Evolutionary conservation across 2,888 invertebrate species (phyloP).

Genomic region (Leptopilina syphax): DNA sequence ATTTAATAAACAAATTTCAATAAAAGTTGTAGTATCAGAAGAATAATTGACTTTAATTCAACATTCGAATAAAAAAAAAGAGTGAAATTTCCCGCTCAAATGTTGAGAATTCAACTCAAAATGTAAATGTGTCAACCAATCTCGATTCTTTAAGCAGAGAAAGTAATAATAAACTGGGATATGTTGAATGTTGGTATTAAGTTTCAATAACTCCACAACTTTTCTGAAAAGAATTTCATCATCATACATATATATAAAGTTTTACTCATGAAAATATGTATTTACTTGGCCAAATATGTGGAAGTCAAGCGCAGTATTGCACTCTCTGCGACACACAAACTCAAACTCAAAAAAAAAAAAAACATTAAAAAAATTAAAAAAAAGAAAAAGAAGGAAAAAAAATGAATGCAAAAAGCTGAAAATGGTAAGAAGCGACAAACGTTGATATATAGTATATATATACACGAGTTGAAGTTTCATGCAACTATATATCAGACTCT

Average conservation of each 20-base stretch:
- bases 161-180: slow-evolving; percentile 20
- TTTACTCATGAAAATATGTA: slow-evolving; percentile 5
- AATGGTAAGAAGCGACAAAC: slow-evolving; percentile 44
- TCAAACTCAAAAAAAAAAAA: background rate
- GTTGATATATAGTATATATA: slow-evolving; percentile 4
- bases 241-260: background rate
- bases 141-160: slow-evolving; percentile 9
- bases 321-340: background rate
- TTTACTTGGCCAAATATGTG: slow-evolving; percentile 14
- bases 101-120: background rate
- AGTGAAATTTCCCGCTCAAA: too few species aligned
- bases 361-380: too few species aligned
- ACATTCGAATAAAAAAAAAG: too few species aligned
- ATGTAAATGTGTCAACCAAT: background rate
- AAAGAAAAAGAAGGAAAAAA: too few species aligned
- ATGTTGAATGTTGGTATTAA: slow-evolving; percentile 8
- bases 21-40: too few species aligned
- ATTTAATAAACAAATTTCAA: too few species aligned
- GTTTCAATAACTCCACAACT: slow-evolving; percentile 29
- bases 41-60: too few species aligned
- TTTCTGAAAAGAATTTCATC: slow-evolving; percentile 24
- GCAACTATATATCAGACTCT: slow-evolving; percentile 55
- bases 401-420: slow-evolving; percentile 35
- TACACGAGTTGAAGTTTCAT: slow-evolving; percentile 59
- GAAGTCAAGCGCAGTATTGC: background rate